Evolutionary conservation across 2,888 invertebrate species (phyloP).

Genomic region (Hipparchia sbordonii): DNA sequence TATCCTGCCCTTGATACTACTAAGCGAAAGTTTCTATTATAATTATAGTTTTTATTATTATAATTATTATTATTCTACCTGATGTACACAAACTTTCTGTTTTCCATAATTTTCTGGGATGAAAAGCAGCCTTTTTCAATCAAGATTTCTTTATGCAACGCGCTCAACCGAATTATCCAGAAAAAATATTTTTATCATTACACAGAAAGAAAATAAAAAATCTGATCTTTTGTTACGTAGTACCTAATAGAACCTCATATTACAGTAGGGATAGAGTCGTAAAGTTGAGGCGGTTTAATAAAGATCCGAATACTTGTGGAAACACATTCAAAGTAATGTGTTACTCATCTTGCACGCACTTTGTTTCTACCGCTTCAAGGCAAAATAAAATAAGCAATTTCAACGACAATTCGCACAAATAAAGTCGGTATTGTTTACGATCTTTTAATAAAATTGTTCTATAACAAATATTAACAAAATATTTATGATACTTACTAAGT

Average conservation of each 20-base stretch:
- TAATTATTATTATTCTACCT: too few species aligned
- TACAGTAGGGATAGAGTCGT: slow-evolving; percentile 3
- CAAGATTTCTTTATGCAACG: too few species aligned
- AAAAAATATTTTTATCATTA: not conserved
- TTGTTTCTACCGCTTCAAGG: not conserved
- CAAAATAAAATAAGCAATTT: not conserved
- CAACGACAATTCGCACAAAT: not conserved
- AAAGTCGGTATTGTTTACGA: not conserved
- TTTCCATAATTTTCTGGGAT: too few species aligned
- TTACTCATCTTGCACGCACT: not conserved
- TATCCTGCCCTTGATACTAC: too few species aligned
- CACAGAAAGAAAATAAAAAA: too few species aligned
- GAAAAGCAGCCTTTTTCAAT: too few species aligned
- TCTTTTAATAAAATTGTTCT: not conserved
- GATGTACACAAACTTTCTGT: too few species aligned
- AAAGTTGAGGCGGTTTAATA: not conserved
- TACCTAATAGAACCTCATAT: not conserved
- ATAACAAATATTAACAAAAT: not conserved
- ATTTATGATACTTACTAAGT: not conserved
- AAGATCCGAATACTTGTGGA: not conserved
- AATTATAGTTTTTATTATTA: too few species aligned
- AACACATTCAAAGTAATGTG: not conserved
- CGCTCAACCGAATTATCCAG: too few species aligned
- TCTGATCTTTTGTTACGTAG: not conserved
- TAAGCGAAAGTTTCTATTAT: too few species aligned